Evolutionary conservation across 1,140 invertebrate species (phyloP).

Genomic region (Leptinotarsa defecta): DNA sequence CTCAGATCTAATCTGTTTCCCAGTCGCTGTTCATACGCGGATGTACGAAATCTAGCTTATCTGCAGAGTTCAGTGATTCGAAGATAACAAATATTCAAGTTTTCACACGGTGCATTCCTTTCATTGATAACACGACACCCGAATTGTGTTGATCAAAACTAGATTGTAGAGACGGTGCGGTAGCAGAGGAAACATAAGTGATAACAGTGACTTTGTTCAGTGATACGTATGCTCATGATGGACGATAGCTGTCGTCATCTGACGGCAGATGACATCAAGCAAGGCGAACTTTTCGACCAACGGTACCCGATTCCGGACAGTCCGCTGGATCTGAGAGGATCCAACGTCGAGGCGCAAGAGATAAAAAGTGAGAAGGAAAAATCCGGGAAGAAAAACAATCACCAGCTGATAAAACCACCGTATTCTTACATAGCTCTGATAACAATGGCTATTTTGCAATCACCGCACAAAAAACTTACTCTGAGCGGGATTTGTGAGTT

Average conservation of each 20-base stretch:
- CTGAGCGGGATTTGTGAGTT: slow-evolving; percentile 98
- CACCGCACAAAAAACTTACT: slow-evolving; percentile 95
- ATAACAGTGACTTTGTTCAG: not conserved
- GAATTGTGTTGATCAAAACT: no score
- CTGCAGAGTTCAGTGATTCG: no score
- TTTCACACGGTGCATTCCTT: no score
- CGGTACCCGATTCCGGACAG: slow-evolving; percentile 44
- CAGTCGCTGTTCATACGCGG: slow-evolving; percentile 16
- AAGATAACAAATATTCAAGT: no score
- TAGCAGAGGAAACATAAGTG: no score
- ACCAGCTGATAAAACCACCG: slow-evolving; percentile 83
- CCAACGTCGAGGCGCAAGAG: slow-evolving; percentile 33
- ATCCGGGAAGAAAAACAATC: slow-evolving; percentile 43
- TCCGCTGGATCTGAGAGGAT: slow-evolving; percentile 52
- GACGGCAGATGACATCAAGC: slow-evolving; percentile 39
- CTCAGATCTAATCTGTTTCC: slow-evolving; percentile 14
- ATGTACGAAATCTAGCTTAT: not conserved
- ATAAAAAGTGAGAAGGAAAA: slow-evolving; percentile 43
- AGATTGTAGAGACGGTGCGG: no score
- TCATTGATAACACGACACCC: no score
- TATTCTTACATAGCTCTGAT: slow-evolving; percentile 98
- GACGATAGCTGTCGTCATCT: slow-evolving; percentile 11
- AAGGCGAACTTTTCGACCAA: slow-evolving; percentile 38
- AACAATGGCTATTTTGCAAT: slow-evolving; percentile 96
- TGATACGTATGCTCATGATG: not conserved